Percentiles rank a stretch among this genome's conserved stretches.
Evolutionary conservation across 2,888 invertebrate species (phyloP).

Genomic region (Drosophila trichaetosa): DNA sequence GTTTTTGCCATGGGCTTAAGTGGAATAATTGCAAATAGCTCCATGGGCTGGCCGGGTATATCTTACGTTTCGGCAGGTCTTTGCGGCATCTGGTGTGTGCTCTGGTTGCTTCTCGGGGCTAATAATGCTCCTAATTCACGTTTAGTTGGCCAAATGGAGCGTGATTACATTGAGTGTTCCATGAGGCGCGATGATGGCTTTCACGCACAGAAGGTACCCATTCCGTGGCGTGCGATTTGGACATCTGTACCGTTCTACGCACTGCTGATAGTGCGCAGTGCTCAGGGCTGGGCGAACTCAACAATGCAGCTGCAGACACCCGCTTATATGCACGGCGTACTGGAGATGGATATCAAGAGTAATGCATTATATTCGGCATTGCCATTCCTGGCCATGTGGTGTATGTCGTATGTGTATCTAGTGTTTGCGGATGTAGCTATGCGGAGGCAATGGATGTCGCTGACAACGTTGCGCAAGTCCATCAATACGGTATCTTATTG

Average conservation of each 20-base stretch:
- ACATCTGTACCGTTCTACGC: constrained; percentile 88
- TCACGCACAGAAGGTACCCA: constrained; percentile 79
- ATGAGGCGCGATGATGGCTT: constrained; percentile 62
- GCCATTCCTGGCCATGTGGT: constrained; percentile 86
- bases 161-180: constrained; percentile 87
- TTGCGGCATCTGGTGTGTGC: constrained; percentile 85
- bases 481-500: constrained; percentile 82
- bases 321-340: constrained; percentile 88
- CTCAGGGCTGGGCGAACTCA: constrained; percentile 90
- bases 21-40: constrained; percentile 87
- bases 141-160: constrained; percentile 86
- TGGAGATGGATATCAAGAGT: constrained; percentile 87
- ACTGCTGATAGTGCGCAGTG: constrained; percentile 86
- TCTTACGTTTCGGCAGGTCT: constrained; percentile 87
- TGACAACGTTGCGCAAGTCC: constrained; percentile 72
- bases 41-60: constrained; percentile 88
- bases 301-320: constrained; percentile 89
- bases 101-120: constrained; percentile 86
- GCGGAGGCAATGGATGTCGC: constrained; percentile 82
- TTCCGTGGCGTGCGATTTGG: constrained; percentile 88
- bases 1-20: constrained; percentile 88
- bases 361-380: constrained; percentile 86
- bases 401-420: constrained; percentile 85
- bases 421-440: constrained; percentile 85
- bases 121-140: constrained; percentile 87